Conservation (phyloP, 2,113 vertebrate species). For the Neotoma lepida region DNA sequence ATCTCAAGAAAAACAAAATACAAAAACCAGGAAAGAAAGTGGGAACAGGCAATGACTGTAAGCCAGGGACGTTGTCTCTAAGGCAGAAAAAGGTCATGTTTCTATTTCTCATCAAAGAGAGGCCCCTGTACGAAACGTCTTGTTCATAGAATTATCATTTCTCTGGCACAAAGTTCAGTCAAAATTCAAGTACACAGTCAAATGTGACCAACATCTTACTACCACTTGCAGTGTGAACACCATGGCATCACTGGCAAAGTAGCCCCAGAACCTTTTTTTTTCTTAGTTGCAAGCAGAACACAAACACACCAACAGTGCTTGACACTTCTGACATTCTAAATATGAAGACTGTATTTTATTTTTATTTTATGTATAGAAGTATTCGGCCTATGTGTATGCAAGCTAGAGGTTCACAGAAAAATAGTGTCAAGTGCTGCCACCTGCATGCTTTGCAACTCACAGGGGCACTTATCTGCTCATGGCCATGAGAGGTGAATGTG, state of each 20-base stretch:
- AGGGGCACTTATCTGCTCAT: not conserved
- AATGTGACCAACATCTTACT: not conserved
- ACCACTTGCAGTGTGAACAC: not conserved
- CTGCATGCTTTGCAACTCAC: not conserved
- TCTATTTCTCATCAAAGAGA: not conserved
- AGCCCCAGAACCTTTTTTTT: not conserved
- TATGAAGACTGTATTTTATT: conserved; percentile 4
- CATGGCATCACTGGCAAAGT: not conserved
- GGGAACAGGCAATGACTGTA: not conserved
- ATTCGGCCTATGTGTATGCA: not conserved
- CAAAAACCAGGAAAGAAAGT: not conserved
- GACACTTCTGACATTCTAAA: not conserved
- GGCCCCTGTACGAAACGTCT: not conserved
- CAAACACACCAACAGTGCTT: conserved; percentile 16
- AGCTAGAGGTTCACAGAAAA: not conserved
- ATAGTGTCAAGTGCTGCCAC: not conserved
- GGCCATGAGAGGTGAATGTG: not conserved
- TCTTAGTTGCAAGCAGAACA: not conserved
- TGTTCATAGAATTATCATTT: conserved; percentile 38
- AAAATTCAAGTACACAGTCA: not conserved
- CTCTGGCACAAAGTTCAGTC: conserved; percentile 3
- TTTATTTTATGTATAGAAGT: not conserved
- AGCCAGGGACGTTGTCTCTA: not conserved
- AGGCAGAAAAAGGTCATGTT: not conserved
- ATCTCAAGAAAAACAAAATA: not conserved